Percentiles rank a stretch among this genome's conserved stretches.
phyloP scores from a whole-genome alignment of 2,888 invertebrate species.

The Plebejus anna region DNA sequence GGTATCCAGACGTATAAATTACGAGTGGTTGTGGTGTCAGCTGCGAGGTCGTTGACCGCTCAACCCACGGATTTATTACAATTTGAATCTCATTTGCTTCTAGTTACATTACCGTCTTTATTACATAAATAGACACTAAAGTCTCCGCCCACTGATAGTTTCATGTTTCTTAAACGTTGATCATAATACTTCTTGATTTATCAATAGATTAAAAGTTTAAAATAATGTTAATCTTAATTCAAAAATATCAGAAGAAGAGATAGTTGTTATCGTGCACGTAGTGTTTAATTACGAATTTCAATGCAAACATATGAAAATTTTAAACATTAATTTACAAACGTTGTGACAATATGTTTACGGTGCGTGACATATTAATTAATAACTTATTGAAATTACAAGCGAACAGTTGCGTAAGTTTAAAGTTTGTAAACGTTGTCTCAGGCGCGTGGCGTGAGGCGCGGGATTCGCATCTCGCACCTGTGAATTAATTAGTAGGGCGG shows the following conservation, averaged over 20 bases:
- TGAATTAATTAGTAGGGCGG: background rate
- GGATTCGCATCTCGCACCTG: background rate
- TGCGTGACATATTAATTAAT: background rate
- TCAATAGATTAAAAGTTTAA: background rate
- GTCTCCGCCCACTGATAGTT: no score
- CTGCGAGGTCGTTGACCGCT: background rate
- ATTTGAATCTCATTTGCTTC: slow-evolving; percentile 1
- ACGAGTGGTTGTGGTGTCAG: background rate
- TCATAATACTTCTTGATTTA: background rate
- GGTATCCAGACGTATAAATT: background rate
- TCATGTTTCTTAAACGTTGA: no score
- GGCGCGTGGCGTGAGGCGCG: background rate
- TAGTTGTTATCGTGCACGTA: no score
- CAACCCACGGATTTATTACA: background rate
- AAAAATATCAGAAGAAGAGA: no score
- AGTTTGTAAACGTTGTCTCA: background rate
- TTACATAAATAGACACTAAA: no score
- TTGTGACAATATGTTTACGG: background rate
- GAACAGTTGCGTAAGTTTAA: background rate
- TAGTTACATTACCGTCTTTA: background rate
- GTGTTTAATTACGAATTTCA: background rate
- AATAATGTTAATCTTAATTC: background rate
- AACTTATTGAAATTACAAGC: background rate
- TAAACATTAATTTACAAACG: background rate
- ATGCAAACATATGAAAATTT: no score